Conservation (phyloP, 2,797 vertebrate species). For the Urocyon cinereoargenteus region DNA sequence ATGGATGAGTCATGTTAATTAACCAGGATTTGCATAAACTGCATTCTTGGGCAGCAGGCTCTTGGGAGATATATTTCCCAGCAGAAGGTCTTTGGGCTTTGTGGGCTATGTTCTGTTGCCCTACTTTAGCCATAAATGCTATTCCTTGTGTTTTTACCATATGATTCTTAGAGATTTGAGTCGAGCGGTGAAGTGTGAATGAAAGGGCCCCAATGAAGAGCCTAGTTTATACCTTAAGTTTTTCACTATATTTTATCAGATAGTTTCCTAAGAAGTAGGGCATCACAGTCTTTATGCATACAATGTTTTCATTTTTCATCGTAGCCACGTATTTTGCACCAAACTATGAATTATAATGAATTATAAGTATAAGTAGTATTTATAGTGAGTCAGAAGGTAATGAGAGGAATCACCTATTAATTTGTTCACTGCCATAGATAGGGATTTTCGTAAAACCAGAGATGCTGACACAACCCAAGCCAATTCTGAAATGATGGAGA, state of each 20-base stretch:
- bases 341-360: not conserved
- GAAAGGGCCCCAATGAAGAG: not conserved
- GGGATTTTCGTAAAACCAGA: not conserved
- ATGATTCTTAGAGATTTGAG: not conserved
- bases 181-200: not conserved
- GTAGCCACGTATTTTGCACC: not conserved
- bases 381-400: not conserved
- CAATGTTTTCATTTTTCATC: not conserved
- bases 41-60: not conserved
- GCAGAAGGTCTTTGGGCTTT: not conserved
- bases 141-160: not conserved
- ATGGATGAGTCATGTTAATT: constrained; percentile 15
- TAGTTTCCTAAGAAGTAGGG: not conserved
- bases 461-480: not conserved
- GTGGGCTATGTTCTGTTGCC: not conserved
- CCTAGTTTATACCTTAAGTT: not conserved
- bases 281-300: not conserved
- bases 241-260: not conserved
- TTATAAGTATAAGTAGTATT: not conserved
- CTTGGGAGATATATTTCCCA: not conserved
- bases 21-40: constrained; percentile 8
- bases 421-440: not conserved
- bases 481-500: not conserved
- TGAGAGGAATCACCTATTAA: not conserved
- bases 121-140: not conserved